Base-by-base conservation (phyloP, 2,888 invertebrate genomes). In the Epistrophe eligans region DNA sequence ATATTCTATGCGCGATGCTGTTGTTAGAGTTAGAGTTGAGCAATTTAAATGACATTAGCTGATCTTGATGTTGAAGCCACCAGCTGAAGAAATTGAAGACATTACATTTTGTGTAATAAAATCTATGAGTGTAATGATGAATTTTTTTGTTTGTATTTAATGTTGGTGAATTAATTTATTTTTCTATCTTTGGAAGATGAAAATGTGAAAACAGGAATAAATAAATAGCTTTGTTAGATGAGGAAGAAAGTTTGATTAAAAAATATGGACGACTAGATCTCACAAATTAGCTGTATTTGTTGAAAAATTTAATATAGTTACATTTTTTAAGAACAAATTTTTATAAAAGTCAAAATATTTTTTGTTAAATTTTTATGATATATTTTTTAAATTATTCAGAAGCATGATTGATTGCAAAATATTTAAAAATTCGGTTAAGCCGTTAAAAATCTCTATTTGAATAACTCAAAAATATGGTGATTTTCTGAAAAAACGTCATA, bases 21-120 rank as follows among this genome's bases (percentile, higher is more conserved):
- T 28, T 38, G 35, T 35, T 35, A 15, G 7, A 43, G 45, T 17
- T 50, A 57, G 9, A 19, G 67, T 60, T 83, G 73, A 62, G 80
- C 84, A 88, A 88, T 88, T 88, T 84, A 84, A 88, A 88, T 88
- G 79, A 84, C 88, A 88, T 88, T 88, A 88, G 66, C 66, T 60
- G 82, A 79, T 72, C 60, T 76, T 73, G 77, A 74, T 84, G 84
- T 71, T 66, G 71, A 64, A 40, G 40, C 35, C 13, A 50, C 35
- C 13, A 50, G 9, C 13, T 32, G 43, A 62, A 24, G 9, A 24
- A 43, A 40, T 43, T 62, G 48, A 77, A 48, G 24, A 17, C n/a
- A 50, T 50, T 66, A 43, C 62, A 66, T 66, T 66, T 66, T 66
- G 48, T 35, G n/a, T 45, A 64, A 43, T 60, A 19, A n/a, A 48